Evolutionary conservation across 1,140 invertebrate genomes (phyloP).

Genomic region (Achatina immaculata): DNA sequence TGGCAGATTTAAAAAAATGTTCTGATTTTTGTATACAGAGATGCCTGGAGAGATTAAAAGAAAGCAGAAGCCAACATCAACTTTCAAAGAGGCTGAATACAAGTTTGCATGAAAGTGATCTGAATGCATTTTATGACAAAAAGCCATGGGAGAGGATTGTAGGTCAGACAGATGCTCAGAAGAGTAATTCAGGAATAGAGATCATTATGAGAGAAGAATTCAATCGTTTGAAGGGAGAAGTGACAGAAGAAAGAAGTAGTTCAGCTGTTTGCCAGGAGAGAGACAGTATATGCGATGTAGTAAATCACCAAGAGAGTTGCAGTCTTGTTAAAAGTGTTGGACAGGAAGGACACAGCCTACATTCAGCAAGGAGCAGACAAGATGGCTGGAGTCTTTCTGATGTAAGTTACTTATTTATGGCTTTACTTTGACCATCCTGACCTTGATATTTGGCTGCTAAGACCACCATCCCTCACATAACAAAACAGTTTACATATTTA

Average conservation of each 20-base stretch:
- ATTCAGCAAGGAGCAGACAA: neutral
- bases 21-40: neutral
- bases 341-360: neutral
- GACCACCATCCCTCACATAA: no score
- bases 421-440: no score
- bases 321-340: neutral
- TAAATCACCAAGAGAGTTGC: neutral
- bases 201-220: slow-evolving; percentile 28
- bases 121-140: neutral
- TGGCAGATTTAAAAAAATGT: neutral
- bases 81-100: neutral
- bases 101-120: neutral
- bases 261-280: neutral
- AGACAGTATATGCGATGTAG: neutral
- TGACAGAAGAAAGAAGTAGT: neutral
- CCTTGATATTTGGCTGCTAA: no score
- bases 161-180: neutral
- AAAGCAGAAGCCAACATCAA: neutral
- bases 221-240: neutral
- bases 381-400: neutral
- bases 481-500: no score
- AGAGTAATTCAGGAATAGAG: neutral
- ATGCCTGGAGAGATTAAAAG: slow-evolving; percentile 18
- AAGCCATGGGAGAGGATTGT: neutral
- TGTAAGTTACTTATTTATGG: slow-evolving; percentile 5